Percentiles rank a stretch among this genome's conserved stretches.
Evolutionary conservation across 2,113 vertebrate species (phyloP).

Genomic region (Lethenteron camtschaticum): DNA sequence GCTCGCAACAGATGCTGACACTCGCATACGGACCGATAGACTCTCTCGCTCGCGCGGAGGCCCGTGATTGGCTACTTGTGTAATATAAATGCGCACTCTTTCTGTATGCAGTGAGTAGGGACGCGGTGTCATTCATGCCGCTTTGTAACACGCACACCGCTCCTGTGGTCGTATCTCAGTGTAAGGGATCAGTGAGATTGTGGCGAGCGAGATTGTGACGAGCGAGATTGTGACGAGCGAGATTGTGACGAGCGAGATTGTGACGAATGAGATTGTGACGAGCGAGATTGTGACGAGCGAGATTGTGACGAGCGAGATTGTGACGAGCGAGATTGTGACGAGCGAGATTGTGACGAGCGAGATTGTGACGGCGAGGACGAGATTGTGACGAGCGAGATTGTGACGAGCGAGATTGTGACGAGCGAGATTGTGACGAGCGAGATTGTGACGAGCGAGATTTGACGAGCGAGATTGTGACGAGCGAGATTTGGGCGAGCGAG

Average conservation of each 20-base stretch:
- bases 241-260: not conserved
- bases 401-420: too few species aligned
- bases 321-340: not conserved
- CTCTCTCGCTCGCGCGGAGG: not conserved
- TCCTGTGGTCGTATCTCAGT: too few species aligned
- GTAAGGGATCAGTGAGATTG: not conserved
- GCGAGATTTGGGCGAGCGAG: too few species aligned
- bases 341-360: not conserved
- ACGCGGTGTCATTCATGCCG: too few species aligned
- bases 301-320: not conserved
- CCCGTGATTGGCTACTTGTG: not conserved
- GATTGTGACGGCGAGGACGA: too few species aligned
- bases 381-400: too few species aligned
- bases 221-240: not conserved
- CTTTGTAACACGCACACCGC: too few species aligned
- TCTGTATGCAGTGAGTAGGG: too few species aligned
- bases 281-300: not conserved
- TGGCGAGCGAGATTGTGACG: not conserved
- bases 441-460: too few species aligned
- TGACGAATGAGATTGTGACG: not conserved
- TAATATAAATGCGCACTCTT: too few species aligned
- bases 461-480: too few species aligned
- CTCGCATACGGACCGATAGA: not conserved
- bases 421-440: too few species aligned
- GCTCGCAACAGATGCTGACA: not conserved